Percentiles rank a stretch among this genome's conserved stretches.
These are phyloP conservation scores for Bellardia bayeri DNA, from an alignment of 2,888 invertebrate genomes.

Conservation along the genomic window DNA sequence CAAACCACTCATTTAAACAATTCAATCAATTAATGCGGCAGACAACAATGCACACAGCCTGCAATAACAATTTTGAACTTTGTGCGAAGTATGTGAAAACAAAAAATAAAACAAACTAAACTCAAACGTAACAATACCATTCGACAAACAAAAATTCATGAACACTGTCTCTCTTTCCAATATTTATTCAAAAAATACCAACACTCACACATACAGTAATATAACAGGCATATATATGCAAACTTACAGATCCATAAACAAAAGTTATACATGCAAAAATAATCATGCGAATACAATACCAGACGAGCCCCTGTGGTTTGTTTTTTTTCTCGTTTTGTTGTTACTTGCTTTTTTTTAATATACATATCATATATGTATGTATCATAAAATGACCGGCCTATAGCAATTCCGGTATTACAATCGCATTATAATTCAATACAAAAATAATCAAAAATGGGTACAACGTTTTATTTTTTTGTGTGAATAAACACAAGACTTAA, in stretches of 20 bases:
- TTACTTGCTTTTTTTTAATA: neutral
- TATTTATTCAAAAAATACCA: conserved; percentile 10
- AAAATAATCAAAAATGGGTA: conserved; percentile 43
- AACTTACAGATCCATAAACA: conserved; percentile 5
- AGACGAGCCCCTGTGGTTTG: conserved; percentile 74
- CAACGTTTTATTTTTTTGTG: conserved; percentile 9
- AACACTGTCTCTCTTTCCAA: conserved; percentile 21
- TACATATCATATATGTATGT: neutral
- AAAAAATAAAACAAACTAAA: conserved; percentile 18
- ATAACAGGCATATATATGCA: conserved; percentile 17
- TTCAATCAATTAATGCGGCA: conserved; percentile 60
- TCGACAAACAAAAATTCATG: conserved; percentile 31
- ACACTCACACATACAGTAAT: neutral
- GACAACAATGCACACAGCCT: conserved; percentile 42
- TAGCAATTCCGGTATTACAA: conserved; percentile 69
- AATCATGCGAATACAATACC: conserved; percentile 11
- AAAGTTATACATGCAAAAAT: neutral
- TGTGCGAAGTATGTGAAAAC: conserved; percentile 12
- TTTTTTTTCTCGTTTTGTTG: conserved; percentile 25
- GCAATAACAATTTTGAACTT: conserved; percentile 37
- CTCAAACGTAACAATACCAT: neutral
- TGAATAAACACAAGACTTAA: conserved; percentile 5
- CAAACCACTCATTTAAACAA: conserved; percentile 48
- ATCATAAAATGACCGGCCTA: conserved; percentile 59
- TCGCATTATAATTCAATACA: conserved; percentile 74